Evolutionary conservation across 1,140 invertebrate genomes (phyloP), one percentile per base, ranked within the genome.

Genomic region (Danaus plexippus): DNA sequence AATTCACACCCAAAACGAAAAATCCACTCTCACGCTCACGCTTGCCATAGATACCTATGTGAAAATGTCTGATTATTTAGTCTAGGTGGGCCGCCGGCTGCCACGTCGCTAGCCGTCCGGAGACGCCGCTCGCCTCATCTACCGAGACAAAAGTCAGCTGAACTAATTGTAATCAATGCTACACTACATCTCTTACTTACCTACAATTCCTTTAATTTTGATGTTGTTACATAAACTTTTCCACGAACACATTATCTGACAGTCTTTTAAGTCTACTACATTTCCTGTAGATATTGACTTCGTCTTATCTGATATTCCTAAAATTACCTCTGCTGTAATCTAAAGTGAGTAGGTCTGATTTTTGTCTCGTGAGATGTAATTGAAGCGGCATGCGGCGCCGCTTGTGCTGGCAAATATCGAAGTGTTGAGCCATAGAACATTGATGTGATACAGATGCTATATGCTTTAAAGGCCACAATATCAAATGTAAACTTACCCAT

Each of bases 401-500:
- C 73, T 73, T 71, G 83, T 86, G 83, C 83, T 86, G 80, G 78
- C 75, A 84, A 85, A 84, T 82, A 78, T 77, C 67, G 75, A 75
- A 80, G 78, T 81, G 80, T 78, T 75, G 73, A 81, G 76, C 77
- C 77, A 85, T 81, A 76, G 71, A 85, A 87, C 81, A 85, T 84
- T 72, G 68, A 85, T 73, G 73, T 71, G 64, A 67, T 69, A 84
- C 65, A 79, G 59, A 77, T 32, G 22, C 22, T 32, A 32, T 32
- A 32, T 71, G 65, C 64, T 12, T 63, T 55, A 44, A 47, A 61
- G 54, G 63, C 56, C 45, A 52, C 44, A 48, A 22, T 40, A 9
- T 46, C 57, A 47, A 41, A 41, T 63, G 43, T 11, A 43, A 70
- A 92, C 92, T 93, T 83, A 94, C 92, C 92, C 92, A 75, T 93